Evolutionary conservation across 1,140 invertebrate genomes (phyloP).

Genomic region (Theocolax elegans): DNA sequence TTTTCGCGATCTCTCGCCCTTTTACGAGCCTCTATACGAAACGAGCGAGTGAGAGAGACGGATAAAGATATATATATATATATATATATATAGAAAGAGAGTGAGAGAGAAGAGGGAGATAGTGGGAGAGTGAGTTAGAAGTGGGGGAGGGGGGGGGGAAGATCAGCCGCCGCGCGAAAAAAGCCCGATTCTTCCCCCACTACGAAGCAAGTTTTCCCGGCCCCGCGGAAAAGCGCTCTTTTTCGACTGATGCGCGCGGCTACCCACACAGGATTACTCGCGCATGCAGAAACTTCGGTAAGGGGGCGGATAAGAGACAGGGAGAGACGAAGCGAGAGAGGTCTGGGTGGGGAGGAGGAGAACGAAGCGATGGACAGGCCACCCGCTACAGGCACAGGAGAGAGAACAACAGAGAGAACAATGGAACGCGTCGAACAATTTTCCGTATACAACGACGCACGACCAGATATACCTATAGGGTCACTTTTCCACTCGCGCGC

Average conservation of each 20-base stretch:
- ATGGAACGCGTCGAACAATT: too few relatives aligned
- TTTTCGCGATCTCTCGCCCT: slow-evolving; percentile 30
- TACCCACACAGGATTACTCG: background rate
- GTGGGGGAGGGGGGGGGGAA: too few relatives aligned
- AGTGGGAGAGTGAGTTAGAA: too few relatives aligned
- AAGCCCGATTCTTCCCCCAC: slow-evolving; percentile 18
- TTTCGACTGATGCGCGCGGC: slow-evolving; percentile 1
- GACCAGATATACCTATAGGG: too few relatives aligned
- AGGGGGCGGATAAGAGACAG: background rate
- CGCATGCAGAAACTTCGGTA: too few relatives aligned
- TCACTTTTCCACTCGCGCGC: background rate
- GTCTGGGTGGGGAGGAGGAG: background rate
- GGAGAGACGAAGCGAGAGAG: background rate
- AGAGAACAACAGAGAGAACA: background rate
- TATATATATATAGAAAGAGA: too few relatives aligned
- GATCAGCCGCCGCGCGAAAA: slow-evolving; percentile 36
- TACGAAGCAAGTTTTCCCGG: slow-evolving; percentile 28
- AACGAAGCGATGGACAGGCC: too few relatives aligned
- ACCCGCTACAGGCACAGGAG: too few relatives aligned
- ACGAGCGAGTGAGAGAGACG: too few relatives aligned
- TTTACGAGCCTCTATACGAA: background rate
- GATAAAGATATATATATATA: too few relatives aligned
- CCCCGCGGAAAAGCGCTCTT: slow-evolving; percentile 29
- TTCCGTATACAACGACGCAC: too few relatives aligned
- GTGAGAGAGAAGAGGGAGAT: too few relatives aligned